These are phyloP conservation scores for Ligdia adustata DNA, from an alignment of 2,888 invertebrate genomes.

Conservation along the genomic window DNA sequence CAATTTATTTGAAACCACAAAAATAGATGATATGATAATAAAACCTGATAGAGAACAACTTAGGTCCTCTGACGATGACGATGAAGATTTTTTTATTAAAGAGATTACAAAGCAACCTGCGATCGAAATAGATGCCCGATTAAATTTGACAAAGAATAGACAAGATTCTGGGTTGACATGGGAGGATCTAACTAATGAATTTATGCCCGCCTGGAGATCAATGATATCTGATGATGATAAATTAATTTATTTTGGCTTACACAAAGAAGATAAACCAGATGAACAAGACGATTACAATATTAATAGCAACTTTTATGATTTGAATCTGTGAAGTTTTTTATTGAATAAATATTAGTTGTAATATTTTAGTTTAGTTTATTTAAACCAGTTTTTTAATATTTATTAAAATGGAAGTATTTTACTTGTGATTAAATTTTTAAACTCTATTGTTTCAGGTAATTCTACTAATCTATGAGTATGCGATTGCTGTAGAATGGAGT, in stretches of 20 bases:
- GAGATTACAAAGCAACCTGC: constrained; percentile 8
- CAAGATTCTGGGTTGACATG: constrained; percentile 10
- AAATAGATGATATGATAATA: background rate
- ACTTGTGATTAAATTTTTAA: background rate
- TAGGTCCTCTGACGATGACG: background rate
- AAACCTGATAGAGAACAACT: background rate
- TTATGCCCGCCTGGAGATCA: constrained; percentile 35
- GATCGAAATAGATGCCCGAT: constrained; percentile 1
- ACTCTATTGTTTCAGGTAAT: constrained; percentile 69
- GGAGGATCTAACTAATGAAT: constrained; percentile 32
- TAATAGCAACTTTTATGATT: constrained; percentile 46
- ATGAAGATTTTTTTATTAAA: constrained; percentile 6
- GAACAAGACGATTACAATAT: constrained; percentile 50
- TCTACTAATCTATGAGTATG: constrained; percentile 80
- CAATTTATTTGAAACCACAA: too few relatives aligned
- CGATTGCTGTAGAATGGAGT: constrained; percentile 76
- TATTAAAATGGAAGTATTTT: too few relatives aligned
- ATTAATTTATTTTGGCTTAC: constrained; percentile 59
- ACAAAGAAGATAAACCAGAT: constrained; percentile 54
- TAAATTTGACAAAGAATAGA: constrained; percentile 1
- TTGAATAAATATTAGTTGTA: background rate
- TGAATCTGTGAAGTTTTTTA: constrained; percentile 4
- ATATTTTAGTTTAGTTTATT: background rate
- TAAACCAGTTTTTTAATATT: too few relatives aligned
- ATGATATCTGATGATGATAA: constrained; percentile 51